Evolutionary conservation across 2,113 vertebrate genomes (phyloP).

Genomic region (Clupea harengus): DNA sequence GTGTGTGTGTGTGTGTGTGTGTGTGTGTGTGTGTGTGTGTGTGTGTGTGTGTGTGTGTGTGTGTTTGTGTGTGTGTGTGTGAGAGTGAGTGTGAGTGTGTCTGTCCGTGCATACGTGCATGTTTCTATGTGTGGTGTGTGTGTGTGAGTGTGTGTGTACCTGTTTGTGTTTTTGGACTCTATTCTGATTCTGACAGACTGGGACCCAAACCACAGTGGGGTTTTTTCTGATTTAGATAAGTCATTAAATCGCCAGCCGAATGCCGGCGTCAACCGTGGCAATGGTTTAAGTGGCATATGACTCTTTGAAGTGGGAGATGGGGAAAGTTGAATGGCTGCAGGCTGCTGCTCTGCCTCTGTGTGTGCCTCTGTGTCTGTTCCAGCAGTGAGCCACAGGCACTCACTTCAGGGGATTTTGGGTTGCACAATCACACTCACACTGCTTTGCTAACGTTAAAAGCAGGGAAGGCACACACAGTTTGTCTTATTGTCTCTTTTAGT

Average conservation of each 20-base stretch:
- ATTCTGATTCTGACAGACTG: neutral
- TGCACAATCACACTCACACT: neutral
- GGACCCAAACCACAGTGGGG: neutral
- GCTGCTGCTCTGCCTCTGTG: neutral
- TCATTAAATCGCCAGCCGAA: neutral
- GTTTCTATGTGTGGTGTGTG: neutral
- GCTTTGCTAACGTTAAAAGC: neutral
- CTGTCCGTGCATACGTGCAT: neutral
- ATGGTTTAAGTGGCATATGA: constrained; percentile 5
- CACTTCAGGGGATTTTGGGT: neutral
- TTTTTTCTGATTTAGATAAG: neutral
- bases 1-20: neutral
- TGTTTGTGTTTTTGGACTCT: neutral
- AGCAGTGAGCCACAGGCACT: neutral
- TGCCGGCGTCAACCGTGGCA: neutral
- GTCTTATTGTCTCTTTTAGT: neutral
- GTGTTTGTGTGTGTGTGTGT: neutral
- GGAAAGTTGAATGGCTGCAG: constrained; percentile 7
- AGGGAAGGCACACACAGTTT: neutral
- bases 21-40: neutral
- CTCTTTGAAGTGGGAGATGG: constrained; percentile 8
- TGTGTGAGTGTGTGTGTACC: neutral
- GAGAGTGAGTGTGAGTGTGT: no score
- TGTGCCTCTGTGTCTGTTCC: neutral
- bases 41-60: neutral